Conservation (phyloP, 1,140 invertebrate species). For the Steinernema feltiae region DNA sequence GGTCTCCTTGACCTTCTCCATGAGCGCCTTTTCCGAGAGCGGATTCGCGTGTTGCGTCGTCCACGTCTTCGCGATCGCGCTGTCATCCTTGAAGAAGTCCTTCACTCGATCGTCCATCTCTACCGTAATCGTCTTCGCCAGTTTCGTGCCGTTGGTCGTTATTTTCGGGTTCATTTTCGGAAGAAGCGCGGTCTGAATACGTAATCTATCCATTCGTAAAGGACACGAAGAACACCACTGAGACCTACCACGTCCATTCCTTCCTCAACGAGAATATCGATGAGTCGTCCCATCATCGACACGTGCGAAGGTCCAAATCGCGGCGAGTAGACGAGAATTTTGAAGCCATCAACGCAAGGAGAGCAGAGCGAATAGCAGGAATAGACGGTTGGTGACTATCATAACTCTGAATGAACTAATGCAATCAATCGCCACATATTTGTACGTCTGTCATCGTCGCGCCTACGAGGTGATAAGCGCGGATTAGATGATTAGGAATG, state of each 20-base stretch:
- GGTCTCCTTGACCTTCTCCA: neutral
- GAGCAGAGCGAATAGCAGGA: too few relatives aligned
- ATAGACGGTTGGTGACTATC: too few relatives aligned
- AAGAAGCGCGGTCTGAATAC: conserved; percentile 14
- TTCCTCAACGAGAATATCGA: conserved; percentile 21
- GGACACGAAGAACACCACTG: neutral
- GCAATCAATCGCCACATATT: too few relatives aligned
- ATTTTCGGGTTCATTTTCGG: neutral
- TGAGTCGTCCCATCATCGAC: conserved; percentile 22
- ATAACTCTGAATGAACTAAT: too few relatives aligned
- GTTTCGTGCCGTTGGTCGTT: conserved; percentile 3
- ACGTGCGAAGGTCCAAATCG: conserved; percentile 19
- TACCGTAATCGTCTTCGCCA: conserved; percentile 8
- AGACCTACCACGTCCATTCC: conserved; percentile 9
- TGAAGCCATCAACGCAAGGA: too few relatives aligned
- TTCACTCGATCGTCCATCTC: neutral
- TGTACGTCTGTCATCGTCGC: too few relatives aligned
- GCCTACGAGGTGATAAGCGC: too few relatives aligned
- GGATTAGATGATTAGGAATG: too few relatives aligned
- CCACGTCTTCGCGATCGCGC: neutral
- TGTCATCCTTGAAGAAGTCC: neutral
- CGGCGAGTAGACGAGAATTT: neutral
- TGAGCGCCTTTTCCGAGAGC: neutral
- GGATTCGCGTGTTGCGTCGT: neutral
- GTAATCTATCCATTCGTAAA: neutral